Evolutionary conservation across 2,797 vertebrate species (phyloP).

Genomic region (Pseudochromis fuscus): DNA sequence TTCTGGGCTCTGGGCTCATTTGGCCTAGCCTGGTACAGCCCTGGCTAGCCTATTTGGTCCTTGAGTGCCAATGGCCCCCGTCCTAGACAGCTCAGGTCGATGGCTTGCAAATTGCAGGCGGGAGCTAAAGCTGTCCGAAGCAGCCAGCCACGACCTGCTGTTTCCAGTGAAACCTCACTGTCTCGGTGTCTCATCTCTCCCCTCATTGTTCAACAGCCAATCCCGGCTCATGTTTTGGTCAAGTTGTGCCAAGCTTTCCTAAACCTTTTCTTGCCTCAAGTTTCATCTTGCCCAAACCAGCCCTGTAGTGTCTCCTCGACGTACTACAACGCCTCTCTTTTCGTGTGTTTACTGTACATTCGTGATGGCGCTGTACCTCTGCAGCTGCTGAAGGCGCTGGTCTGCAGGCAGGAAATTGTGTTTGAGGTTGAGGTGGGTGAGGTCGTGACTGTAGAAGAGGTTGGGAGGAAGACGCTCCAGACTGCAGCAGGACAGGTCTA

Average conservation of each 20-base stretch:
- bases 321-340: constrained; percentile 14
- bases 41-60: constrained; percentile 58
- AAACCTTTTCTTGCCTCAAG: constrained; percentile 38
- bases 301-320: not conserved
- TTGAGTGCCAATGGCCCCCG: constrained; percentile 50
- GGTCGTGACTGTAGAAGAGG: constrained; percentile 98
- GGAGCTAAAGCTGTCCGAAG: constrained; percentile 55
- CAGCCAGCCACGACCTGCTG: constrained; percentile 63
- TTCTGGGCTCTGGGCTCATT: constrained; percentile 72
- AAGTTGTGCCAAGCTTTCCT: constrained; percentile 34
- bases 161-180: constrained; percentile 38
- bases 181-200: constrained; percentile 26
- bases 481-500: constrained; percentile 97
- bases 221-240: constrained; percentile 26
- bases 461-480: constrained; percentile 95
- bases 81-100: constrained; percentile 68
- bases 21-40: constrained; percentile 57
- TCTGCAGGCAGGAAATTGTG: constrained; percentile 93
- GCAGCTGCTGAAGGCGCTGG: constrained; percentile 90
- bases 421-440: constrained; percentile 98
- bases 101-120: constrained; percentile 50
- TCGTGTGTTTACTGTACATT: constrained; percentile 41
- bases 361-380: constrained; percentile 86
- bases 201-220: constrained; percentile 23
- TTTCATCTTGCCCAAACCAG: constrained; percentile 37